Base-by-base conservation (phyloP, 2,888 invertebrate genomes). In the Hoplodrina ambigua region DNA sequence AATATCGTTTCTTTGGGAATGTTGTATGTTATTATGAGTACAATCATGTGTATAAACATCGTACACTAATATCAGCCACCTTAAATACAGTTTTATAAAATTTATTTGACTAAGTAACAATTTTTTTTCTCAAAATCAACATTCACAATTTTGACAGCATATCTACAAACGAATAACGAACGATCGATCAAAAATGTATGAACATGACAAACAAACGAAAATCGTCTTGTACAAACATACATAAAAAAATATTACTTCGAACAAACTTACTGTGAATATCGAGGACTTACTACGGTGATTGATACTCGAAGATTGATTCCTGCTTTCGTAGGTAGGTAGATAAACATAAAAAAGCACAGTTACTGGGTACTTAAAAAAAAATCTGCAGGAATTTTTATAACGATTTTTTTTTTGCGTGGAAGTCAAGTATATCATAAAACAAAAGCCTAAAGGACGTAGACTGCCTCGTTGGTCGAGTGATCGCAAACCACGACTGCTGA, bases 191-290 rank as follows among this genome's bases (percentile, higher is more conserved):
- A 50, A 53, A 25, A 30, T 56, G 33, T 59, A 69, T 44, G 59
- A 69, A 59, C 69, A 33, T 11, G n/a, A 13, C 44, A 56, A 69
- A 50, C 58, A 75, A 37, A 69, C 55, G 41, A 50, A 59, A 59
- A 59, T 19, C 37, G 19, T 58, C 58, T 60, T 33, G 74, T 19
- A 15, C 65, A 74, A 71, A 76, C 69, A 44, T 69, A 76, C 55
- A 55, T 50, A 69, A 59, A 66, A 65, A 72, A 69, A 76, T 59
- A 72, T 75, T 75, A 75, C 72, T 58, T 68, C n/a, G 54, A 59
- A 30, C 44, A 58, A 75, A 72, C 68, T 68, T 58, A 49, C 41
- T 33, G 57, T 67, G 68, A 72, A 58, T 49, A 58, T 41, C 55
- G 33, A 49, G 30, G 41, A 74, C 65, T 71, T 55, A 49, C 15